Conservation (phyloP, 1,140 invertebrate genomes). For the Bombus waltoni region DNA sequence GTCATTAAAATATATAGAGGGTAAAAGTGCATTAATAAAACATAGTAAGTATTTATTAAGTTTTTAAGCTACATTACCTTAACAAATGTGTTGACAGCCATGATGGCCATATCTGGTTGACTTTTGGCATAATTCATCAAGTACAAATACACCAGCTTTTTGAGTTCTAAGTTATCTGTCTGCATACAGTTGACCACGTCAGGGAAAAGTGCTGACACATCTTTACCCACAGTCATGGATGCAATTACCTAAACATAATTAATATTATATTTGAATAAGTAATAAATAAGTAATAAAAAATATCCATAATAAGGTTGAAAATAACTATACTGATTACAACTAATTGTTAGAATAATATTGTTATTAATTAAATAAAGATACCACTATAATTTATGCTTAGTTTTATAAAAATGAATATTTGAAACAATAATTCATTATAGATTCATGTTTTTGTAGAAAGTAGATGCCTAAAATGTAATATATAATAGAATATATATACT, state of each 20-base stretch:
- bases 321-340: not conserved
- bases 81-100: conserved; percentile 99
- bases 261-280: conserved; percentile 23
- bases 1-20: conserved; percentile 72
- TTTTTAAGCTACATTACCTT: conserved; percentile 88
- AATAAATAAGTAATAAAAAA: not conserved
- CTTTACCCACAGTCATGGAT: conserved; percentile 99
- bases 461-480: not conserved
- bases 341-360: not conserved
- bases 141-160: conserved; percentile 99
- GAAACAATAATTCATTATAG: not conserved
- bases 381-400: not conserved
- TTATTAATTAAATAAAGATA: not conserved
- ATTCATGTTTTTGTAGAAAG: not conserved
- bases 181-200: conserved; percentile 99
- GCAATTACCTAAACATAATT: conserved; percentile 94
- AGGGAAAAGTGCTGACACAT: conserved; percentile 97
- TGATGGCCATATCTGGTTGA: conserved; percentile 99
- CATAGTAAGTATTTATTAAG: conserved; percentile 56
- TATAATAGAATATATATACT: not conserved
- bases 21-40: conserved; percentile 78
- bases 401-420: not conserved
- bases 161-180: conserved; percentile 99
- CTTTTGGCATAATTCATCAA: conserved; percentile 99
- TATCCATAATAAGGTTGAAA: not conserved